Conservation (phyloP, 2,113 vertebrate genomes). For the Macrotis lagotis region DNA sequence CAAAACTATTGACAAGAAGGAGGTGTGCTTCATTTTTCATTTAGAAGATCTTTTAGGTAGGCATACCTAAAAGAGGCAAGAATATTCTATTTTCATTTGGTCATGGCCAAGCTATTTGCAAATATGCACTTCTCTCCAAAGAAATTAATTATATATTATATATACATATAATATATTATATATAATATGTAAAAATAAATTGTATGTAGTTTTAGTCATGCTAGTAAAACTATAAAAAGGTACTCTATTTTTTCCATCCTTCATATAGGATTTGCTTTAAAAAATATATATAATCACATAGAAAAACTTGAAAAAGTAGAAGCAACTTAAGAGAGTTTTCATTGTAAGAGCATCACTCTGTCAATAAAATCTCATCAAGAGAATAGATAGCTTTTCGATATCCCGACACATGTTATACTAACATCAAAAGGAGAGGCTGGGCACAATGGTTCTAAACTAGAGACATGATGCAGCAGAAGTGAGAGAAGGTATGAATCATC, state of each 20-base stretch:
- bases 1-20: conserved; percentile 44
- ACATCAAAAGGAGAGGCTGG: conserved; percentile 58
- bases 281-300: conserved; percentile 17
- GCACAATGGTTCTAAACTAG: conserved; percentile 57
- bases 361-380: conserved; percentile 47
- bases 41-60: conserved; percentile 23
- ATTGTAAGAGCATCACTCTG: conserved; percentile 28
- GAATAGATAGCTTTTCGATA: conserved; percentile 53
- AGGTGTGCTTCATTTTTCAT: conserved; percentile 29
- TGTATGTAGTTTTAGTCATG: background rate
- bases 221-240: conserved; percentile 31
- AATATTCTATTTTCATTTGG: background rate
- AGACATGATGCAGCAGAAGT: conserved; percentile 76
- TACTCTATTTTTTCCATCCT: conserved; percentile 28
- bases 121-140: background rate
- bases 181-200: background rate
- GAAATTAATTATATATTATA: background rate
- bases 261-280: conserved; percentile 31
- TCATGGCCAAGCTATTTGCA: conserved; percentile 7
- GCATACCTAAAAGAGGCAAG: conserved; percentile 7
- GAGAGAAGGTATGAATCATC: conserved; percentile 76
- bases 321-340: conserved; percentile 9
- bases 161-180: conserved; percentile 22
- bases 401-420: conserved; percentile 51
- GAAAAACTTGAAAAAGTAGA: conserved; percentile 17